A percentile compares a stretch with the other conserved stretches of the same genome.
Conservation (phyloP, 2,113 vertebrate species). For the Poeciliopsis turrubarensis region DNA sequence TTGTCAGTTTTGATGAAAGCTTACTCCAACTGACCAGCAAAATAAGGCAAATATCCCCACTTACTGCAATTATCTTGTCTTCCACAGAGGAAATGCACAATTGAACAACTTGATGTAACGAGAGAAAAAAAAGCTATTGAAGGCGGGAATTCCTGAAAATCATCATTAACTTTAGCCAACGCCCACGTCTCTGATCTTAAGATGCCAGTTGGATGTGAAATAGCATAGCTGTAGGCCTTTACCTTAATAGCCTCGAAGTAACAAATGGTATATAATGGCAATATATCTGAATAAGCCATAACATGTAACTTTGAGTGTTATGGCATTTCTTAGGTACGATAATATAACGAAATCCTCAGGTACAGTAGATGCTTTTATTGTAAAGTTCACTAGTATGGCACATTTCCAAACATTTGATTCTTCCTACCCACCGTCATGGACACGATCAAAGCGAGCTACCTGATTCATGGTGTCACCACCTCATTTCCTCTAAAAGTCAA, state of each 20-base stretch:
- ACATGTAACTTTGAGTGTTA: too few relatives aligned
- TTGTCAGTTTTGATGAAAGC: too few relatives aligned
- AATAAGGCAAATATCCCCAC: too few relatives aligned
- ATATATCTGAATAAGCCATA: too few relatives aligned
- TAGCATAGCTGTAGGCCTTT: not conserved
- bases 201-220: not conserved
- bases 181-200: not conserved
- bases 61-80: too few relatives aligned
- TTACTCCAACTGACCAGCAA: too few relatives aligned
- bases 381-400: not conserved
- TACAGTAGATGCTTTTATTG: not conserved
- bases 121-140: not conserved
- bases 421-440: slow-evolving; percentile 29
- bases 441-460: slow-evolving; percentile 15
- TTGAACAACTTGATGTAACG: too few relatives aligned
- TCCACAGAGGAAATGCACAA: too few relatives aligned
- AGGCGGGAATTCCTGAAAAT: not conserved
- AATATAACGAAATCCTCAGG: too few relatives aligned
- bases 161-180: not conserved
- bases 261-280: too few relatives aligned
- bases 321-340: too few relatives aligned
- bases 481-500: slow-evolving; percentile 13
- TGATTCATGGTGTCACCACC: slow-evolving; percentile 34
- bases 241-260: not conserved
- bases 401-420: not conserved